phyloP scores from a whole-genome alignment of 2,113 vertebrate species.

The Pogonocichla stellata region DNA sequence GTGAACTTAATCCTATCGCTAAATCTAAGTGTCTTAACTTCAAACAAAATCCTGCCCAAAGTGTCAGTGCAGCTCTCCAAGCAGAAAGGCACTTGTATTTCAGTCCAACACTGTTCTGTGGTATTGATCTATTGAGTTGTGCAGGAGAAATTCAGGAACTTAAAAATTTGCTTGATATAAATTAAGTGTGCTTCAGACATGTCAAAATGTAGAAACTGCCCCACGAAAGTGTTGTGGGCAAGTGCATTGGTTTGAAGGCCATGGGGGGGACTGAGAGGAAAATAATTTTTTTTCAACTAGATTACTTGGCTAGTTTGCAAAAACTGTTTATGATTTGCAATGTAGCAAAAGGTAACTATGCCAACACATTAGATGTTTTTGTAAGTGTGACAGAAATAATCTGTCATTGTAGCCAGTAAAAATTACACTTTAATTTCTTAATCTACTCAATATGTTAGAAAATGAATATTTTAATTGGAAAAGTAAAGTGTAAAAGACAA shows the following conservation, averaged over 20 bases:
- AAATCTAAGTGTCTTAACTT: background rate
- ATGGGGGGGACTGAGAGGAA: fast-evolving
- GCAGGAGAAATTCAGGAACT: background rate
- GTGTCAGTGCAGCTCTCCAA: background rate
- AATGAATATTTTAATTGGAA: slow-evolving; percentile 23
- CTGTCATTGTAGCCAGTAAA: background rate
- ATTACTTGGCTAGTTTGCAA: background rate
- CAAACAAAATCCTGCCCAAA: background rate
- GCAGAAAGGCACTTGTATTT: background rate
- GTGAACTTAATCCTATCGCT: background rate
- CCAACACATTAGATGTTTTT: background rate
- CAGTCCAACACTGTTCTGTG: background rate
- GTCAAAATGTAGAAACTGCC: background rate
- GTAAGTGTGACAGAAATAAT: slow-evolving; percentile 16
- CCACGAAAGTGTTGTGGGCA: background rate
- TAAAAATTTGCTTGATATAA: background rate
- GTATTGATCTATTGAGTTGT: background rate
- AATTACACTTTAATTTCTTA: background rate
- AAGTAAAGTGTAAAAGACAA: slow-evolving; percentile 30
- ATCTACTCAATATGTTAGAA: slow-evolving; percentile 16
- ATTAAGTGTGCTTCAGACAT: background rate
- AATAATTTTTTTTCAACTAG: background rate
- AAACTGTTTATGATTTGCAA: background rate
- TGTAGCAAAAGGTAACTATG: slow-evolving; percentile 30
- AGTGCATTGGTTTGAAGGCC: background rate